Base-by-base conservation (phyloP, 2,797 vertebrate genomes). In the Eulemur albifrons region DNA sequence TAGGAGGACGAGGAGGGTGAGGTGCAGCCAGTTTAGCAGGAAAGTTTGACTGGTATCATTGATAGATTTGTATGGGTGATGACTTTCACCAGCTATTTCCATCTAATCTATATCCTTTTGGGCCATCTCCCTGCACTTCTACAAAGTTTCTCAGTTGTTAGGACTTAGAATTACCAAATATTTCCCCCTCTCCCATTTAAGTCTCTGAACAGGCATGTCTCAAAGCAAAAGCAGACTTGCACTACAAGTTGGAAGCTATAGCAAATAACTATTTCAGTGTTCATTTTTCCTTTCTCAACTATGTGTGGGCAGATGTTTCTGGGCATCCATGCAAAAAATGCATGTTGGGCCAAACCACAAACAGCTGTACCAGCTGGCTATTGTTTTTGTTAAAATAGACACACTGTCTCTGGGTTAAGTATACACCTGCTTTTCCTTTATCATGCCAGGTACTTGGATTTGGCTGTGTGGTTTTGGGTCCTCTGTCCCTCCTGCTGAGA, bases 371-470 rank as follows among this genome's bases (percentile, higher is more conserved):
- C 93, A 96, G 79, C 65, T 98, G 97, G 97, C 97, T 97, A 97
- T 97, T 67, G 77, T 94, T 94, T 45, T 81, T 52, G 21, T 38
- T 79, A 90, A 93, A 97, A 87, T 81, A 80, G 73, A 94, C 81
- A 93, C 27, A 38, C 27, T 95, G 50, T 92, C 69, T 90, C n/a
- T 73, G 83, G 65, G 50, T 96, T 94, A 95, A 75, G 72, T 70
- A 98, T 97, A 98, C 96, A 98, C 98, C 98, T 98, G 98, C 96
- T 98, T 98, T 96, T 97, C 76, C 93, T 97, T 81, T 87, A 95
- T 95, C 93, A 97, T 93, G 94, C 95, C 97, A 97, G 97, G 95
- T 97, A 97, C 96, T 98, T 98, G 97, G 97, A 98, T 97, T 98
- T 98, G 97, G 96, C 90, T 96, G 96, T 98, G 95, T 97, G 95